Conservation (phyloP, 2,797 vertebrate species). For the Hybognathus amarus region DNA sequence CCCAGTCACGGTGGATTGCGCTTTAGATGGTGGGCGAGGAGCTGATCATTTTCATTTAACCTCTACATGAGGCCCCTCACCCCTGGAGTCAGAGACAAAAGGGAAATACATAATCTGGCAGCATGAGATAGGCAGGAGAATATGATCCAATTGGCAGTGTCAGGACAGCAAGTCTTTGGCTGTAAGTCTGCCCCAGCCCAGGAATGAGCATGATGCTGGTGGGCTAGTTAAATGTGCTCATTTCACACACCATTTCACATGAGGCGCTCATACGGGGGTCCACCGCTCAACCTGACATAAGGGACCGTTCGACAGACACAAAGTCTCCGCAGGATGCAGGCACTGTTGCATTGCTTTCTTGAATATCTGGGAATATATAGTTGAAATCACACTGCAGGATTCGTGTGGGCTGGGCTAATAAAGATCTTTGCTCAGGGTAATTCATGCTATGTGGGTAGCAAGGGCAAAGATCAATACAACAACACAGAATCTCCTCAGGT, state of each 20-base stretch:
- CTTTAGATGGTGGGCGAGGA: constrained; percentile 28
- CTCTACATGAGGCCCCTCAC: constrained; percentile 21
- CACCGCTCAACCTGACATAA: constrained; percentile 64
- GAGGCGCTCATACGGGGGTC: constrained; percentile 70
- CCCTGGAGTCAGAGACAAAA: constrained; percentile 42
- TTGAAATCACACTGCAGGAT: constrained; percentile 1
- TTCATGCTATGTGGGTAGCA: constrained; percentile 26
- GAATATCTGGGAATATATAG: constrained; percentile 21
- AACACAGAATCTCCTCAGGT: constrained; percentile 35
- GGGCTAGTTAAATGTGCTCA: constrained; percentile 80
- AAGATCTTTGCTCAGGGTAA: constrained; percentile 28
- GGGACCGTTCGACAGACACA: constrained; percentile 67
- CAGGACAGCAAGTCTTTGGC: constrained; percentile 67
- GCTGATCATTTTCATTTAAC: constrained; percentile 43
- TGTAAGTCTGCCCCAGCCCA: constrained; percentile 68
- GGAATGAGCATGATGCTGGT: constrained; percentile 74
- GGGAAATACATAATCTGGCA: constrained; percentile 45
- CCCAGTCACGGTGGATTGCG: constrained; percentile 22
- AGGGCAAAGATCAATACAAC: constrained; percentile 48
- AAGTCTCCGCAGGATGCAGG: constrained; percentile 55
- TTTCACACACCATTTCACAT: constrained; percentile 83
- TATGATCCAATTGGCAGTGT: constrained; percentile 62
- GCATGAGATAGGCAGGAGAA: constrained; percentile 12
- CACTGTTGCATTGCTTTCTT: neutral
- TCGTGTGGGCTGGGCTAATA: constrained; percentile 34